These are phyloP conservation scores for Archilochus colubris DNA, from an alignment of 2,113 vertebrate species.

Conservation along the genomic window DNA sequence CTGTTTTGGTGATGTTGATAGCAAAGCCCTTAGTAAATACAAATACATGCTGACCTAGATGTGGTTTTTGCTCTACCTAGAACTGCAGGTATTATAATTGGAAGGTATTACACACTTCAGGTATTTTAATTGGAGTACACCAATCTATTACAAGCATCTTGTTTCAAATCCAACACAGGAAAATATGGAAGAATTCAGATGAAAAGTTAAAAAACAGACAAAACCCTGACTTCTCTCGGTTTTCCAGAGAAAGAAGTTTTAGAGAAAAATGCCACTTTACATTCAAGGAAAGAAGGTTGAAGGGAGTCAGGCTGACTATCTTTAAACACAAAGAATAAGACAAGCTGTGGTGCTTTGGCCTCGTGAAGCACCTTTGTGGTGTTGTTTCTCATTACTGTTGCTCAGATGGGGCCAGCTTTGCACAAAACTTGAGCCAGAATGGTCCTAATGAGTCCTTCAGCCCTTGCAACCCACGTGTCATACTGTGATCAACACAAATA, in stretches of 20 bases:
- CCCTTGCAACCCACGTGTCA: accelerated
- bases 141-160: neutral
- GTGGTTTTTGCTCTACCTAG: neutral
- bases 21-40: neutral
- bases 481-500: neutral
- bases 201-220: neutral
- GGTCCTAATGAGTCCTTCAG: neutral
- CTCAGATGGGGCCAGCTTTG: neutral
- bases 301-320: neutral
- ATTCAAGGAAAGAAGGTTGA: neutral
- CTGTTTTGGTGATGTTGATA: neutral
- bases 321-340: neutral
- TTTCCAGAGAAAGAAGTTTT: neutral
- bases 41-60: accelerated
- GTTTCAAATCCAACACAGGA: neutral
- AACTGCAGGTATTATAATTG: neutral
- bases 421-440: neutral
- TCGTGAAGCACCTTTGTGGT: accelerated
- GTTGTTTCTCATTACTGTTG: neutral
- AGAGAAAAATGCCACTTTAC: neutral
- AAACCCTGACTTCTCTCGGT: neutral
- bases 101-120: neutral
- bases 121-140: constrained; percentile 2
- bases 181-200: neutral
- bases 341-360: neutral